Evolutionary conservation across 2,113 vertebrate species (phyloP).

Genomic region (Semicossyphus pulcher): DNA sequence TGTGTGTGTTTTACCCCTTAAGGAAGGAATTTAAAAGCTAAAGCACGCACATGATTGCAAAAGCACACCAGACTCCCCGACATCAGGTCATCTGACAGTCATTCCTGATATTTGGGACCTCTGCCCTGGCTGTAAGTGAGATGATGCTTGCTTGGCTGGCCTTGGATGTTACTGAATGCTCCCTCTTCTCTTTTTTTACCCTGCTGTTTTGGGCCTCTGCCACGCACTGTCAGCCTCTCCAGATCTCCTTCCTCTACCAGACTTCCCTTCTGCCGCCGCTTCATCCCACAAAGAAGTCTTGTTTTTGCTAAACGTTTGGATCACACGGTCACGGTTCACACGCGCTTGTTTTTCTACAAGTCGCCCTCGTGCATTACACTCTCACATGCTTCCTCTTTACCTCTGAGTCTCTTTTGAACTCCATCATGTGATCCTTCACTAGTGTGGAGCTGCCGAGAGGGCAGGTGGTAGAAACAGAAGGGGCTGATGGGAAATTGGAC

Average conservation of each 20-base stretch:
- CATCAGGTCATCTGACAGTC: constrained; percentile 44
- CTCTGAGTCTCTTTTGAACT: constrained; percentile 35
- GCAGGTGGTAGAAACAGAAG: constrained; percentile 73
- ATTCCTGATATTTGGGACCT: constrained; percentile 74
- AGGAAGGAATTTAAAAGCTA: background rate
- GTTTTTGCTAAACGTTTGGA: constrained; percentile 53
- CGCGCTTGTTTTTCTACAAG: constrained; percentile 20
- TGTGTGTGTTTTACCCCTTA: constrained; percentile 22
- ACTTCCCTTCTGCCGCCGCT: constrained; percentile 66
- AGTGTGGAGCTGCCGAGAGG: constrained; percentile 45
- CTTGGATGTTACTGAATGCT: constrained; percentile 47
- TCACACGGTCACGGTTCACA: constrained; percentile 34
- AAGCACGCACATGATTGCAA: background rate
- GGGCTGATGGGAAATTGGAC: constrained; percentile 74
- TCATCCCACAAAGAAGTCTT: constrained; percentile 65
- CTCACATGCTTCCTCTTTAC: constrained; percentile 12
- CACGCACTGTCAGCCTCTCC: constrained; percentile 67
- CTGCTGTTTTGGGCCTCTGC: constrained; percentile 69
- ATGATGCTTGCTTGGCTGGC: constrained; percentile 71
- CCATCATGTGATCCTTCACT: constrained; percentile 65
- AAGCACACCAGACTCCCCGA: background rate
- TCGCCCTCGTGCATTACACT: background rate
- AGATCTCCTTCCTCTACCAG: constrained; percentile 64
- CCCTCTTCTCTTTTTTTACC: constrained; percentile 6
- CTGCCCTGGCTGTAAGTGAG: constrained; percentile 46